phyloP scores from a whole-genome alignment of 2,113 vertebrate genomes.

The Cyanoramphus novaezelandiae region DNA sequence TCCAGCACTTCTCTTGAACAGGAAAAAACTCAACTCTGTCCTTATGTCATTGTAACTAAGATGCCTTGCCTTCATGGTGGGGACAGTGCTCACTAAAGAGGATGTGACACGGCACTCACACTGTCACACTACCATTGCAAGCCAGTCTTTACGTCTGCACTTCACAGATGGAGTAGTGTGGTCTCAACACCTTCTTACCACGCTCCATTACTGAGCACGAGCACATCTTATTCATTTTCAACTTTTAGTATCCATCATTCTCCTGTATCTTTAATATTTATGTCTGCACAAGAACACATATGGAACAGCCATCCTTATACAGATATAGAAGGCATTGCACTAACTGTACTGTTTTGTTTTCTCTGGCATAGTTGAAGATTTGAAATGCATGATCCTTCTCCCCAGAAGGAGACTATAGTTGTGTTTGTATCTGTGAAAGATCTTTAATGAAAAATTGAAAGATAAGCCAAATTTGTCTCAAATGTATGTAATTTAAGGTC shows the following conservation, averaged over 20 bases:
- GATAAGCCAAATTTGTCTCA: not conserved
- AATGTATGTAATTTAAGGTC: not conserved
- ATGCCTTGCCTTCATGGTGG: not conserved
- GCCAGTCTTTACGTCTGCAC: not conserved
- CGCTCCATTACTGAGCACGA: not conserved
- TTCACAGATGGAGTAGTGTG: not conserved
- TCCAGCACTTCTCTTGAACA: not conserved
- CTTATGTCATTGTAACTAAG: not conserved
- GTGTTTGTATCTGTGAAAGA: not conserved
- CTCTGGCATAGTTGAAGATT: not conserved
- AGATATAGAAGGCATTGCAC: not conserved
- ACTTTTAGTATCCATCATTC: not conserved
- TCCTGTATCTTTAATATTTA: not conserved
- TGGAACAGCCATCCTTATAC: not conserved
- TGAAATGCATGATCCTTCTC: not conserved
- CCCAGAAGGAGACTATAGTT: not conserved
- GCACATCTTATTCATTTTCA: not conserved
- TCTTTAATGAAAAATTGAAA: not conserved
- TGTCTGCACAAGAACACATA: not conserved
- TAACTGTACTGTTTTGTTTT: not conserved
- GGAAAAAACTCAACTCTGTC: not conserved
- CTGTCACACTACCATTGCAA: not conserved
- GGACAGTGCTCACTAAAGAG: not conserved
- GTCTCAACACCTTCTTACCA: not conserved
- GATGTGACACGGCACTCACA: fast-evolving